Evolutionary conservation across 2,113 vertebrate genomes (phyloP).

Genomic region (Nothobranchius kuhntae): DNA sequence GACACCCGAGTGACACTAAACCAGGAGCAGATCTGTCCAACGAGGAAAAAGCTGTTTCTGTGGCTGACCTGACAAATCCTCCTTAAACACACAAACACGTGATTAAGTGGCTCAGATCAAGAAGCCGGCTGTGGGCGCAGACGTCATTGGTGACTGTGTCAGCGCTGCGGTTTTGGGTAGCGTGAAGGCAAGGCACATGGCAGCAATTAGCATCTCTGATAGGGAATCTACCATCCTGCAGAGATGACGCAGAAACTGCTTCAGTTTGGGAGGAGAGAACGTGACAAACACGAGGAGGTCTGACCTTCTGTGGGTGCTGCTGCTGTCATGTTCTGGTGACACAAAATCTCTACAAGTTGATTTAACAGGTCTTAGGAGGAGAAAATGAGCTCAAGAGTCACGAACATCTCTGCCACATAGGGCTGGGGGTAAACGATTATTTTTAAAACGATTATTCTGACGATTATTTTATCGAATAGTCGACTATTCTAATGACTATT

Average conservation of each 20-base stretch:
- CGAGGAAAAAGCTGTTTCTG: slow-evolving; percentile 9
- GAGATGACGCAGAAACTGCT: slow-evolving; percentile 23
- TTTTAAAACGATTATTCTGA: too few relatives aligned
- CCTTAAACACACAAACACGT: slow-evolving; percentile 32
- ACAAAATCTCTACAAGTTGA: not conserved
- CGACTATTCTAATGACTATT: too few relatives aligned
- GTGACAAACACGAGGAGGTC: not conserved
- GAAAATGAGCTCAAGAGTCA: not conserved
- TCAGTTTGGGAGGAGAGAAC: slow-evolving; percentile 7
- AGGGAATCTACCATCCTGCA: slow-evolving; percentile 45
- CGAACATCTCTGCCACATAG: slow-evolving; percentile 8
- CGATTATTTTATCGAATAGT: too few relatives aligned
- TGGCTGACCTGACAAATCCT: slow-evolving; percentile 57
- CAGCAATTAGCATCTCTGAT: slow-evolving; percentile 61
- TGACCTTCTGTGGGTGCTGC: slow-evolving; percentile 16
- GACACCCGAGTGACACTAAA: slow-evolving; percentile 26
- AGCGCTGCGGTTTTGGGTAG: slow-evolving; percentile 1
- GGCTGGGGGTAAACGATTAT: too few relatives aligned
- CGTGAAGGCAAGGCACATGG: slow-evolving; percentile 38
- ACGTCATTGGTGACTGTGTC: slow-evolving; percentile 23
- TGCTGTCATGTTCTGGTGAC: not conserved
- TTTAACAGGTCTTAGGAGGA: slow-evolving; percentile 1
- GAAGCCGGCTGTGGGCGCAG: slow-evolving; percentile 13
- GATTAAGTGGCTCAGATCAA: slow-evolving; percentile 34
- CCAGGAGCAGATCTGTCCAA: slow-evolving; percentile 46